Base-by-base conservation (phyloP, 2,797 vertebrate genomes). In the Micromesistius poutassou region DNA sequence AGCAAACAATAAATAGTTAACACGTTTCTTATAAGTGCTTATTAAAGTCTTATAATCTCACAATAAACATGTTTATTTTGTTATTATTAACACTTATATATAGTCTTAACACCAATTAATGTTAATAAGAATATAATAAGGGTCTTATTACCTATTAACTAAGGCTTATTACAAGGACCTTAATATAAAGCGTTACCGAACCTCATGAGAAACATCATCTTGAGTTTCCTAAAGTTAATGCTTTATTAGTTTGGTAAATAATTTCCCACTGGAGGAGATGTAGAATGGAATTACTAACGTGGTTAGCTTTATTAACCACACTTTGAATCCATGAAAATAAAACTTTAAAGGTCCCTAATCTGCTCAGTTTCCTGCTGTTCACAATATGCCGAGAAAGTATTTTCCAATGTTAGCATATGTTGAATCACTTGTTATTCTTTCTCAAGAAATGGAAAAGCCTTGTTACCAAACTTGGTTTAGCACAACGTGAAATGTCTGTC, bases 331-430 rank as follows among this genome's bases (percentile, higher is more conserved):
- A 76, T 86, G 87, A 86, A 84, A 90, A 90, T 85, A 89, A 22
- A 86, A 82, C 82, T 42, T 87, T 82, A 40, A 38, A 80, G n/a
- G 72, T 50, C 78, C 78, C 80, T 88, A 89, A 81, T 81, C 73
- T 83, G 77, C 79, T 82, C 74, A 62, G 38, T 55, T 81, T 81
- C 76, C 74, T 85, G 72, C 78, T 33, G 62, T 81, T 79, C 84
- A 86, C 81, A 82, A 85, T 87, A 84, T 89, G 86, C 78, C 71
- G 78, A 89, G 87, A 87, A 85, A 86, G 91, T 83, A 91, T 90
- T 93, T 92, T 94, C 89, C 90, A 91, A 77, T 55, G 85, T 85
- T 88, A 86, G 83, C 76, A 33, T 30, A 80, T 71, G 81, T 79
- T 86, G 83, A 80, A 89, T 42, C 78, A 83, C 79, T 68, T 82